Evolutionary conservation across 37 sponge, comb jelly and placozoan genomes (phyloP), one percentile per base, ranked within the genome.

Genomic region (Aphrocallistes beatrix): DNA sequence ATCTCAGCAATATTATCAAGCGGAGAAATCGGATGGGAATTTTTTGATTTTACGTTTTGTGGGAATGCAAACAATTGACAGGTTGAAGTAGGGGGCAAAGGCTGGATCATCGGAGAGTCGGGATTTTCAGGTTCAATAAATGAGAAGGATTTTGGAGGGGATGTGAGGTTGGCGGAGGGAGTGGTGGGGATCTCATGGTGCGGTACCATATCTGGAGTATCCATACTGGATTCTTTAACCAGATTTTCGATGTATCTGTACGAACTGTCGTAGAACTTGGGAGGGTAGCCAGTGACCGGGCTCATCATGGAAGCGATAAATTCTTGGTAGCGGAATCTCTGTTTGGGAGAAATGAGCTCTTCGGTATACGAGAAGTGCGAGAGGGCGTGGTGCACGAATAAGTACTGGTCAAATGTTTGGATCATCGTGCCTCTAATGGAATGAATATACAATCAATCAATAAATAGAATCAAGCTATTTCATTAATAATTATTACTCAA

Each of bases 261-360:
- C 25, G 75, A 60, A 28, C 75, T 60, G n/a, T 60, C n/a, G 75
- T 60, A 60, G 75, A 60, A 60, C 34, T 60, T 60, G n/a, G 75
- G 75, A 3, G 75, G 75, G 75, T 25, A 60, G 28, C 75, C 75
- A 3, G 75, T 25, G 75, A 60, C n/a, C 6, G 75, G 75, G n/a
- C 75, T 60, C 75, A 60, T 60, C 75, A 60, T 60, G n/a, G 75
- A 19, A 3, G 75, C 25, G n/a, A 60, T 60, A 28, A 60, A 60
- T 6, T 28, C 3, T 13, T 60, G 75, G n/a, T 60, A 60, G n/a
- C 3, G 1, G 75, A 3, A 25, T 13, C 75, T 60, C 17, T 25
- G 25, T 60, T 28, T 60, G 17, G 21, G 75, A 60, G 17, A 19
- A 30, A 60, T 60, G 6, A 60, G 75, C 34, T 60, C 28, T 13